Evolutionary conservation across 2,113 vertebrate genomes (phyloP).

Genomic region (Myiopsitta monachus): DNA sequence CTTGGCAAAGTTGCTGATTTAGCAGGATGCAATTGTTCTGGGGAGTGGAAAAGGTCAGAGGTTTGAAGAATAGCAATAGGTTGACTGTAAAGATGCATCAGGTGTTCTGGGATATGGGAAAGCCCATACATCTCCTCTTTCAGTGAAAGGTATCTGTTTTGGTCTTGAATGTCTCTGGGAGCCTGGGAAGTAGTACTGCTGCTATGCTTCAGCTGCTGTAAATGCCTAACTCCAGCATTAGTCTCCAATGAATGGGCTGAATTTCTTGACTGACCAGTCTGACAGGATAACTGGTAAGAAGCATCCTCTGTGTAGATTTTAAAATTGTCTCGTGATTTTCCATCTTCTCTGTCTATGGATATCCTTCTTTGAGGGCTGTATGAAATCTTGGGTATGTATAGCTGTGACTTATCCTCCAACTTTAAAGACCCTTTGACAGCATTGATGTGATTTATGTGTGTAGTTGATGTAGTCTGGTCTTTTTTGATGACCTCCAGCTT

Average conservation of each 20-base stretch:
- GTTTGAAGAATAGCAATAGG: slow-evolving; percentile 88
- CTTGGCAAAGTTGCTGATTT: slow-evolving; percentile 91
- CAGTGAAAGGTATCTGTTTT: slow-evolving; percentile 74
- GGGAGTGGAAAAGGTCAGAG: slow-evolving; percentile 81
- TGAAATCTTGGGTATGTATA: slow-evolving; percentile 72
- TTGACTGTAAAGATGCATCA: slow-evolving; percentile 89
- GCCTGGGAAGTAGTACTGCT: slow-evolving; percentile 60
- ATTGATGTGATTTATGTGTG: slow-evolving; percentile 80
- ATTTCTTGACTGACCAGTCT: slow-evolving; percentile 59
- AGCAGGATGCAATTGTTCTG: slow-evolving; percentile 80
- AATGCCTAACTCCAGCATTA: slow-evolving; percentile 47
- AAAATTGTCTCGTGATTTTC: slow-evolving; percentile 83
- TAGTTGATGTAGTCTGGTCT: slow-evolving; percentile 95
- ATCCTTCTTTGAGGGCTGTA: slow-evolving; percentile 75
- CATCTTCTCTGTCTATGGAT: slow-evolving; percentile 64
- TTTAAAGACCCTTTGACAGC: slow-evolving; percentile 70
- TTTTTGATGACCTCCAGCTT: slow-evolving; percentile 87
- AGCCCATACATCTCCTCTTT: slow-evolving; percentile 76
- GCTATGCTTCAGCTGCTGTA: slow-evolving; percentile 71
- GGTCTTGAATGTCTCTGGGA: slow-evolving; percentile 69
- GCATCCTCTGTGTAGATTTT: slow-evolving; percentile 89
- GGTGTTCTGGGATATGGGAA: slow-evolving; percentile 81
- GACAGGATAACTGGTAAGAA: slow-evolving; percentile 70
- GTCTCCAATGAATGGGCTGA: slow-evolving; percentile 56
- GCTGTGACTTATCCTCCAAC: slow-evolving; percentile 75